Conservation (phyloP, 2,888 invertebrate genomes). For the Aleiodes testaceus region DNA sequence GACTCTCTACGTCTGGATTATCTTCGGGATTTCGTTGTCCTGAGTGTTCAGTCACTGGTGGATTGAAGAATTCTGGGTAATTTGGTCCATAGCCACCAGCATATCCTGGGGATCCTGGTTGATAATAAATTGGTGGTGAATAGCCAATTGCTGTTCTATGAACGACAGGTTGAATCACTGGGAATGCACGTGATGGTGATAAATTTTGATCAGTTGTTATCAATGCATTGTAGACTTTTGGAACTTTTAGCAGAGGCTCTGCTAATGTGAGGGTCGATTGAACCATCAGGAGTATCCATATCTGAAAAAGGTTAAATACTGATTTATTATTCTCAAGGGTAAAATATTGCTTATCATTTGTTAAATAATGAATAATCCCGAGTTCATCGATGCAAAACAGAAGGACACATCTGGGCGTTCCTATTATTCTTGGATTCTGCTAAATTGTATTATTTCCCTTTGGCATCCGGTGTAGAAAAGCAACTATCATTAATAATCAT, state of each 20-base stretch:
- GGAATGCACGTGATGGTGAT: slow-evolving; percentile 83
- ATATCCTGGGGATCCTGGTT: slow-evolving; percentile 61
- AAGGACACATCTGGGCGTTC: slow-evolving; percentile 7
- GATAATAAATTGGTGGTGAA: slow-evolving; percentile 65
- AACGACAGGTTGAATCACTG: slow-evolving; percentile 82
- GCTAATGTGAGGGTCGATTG: slow-evolving; percentile 54
- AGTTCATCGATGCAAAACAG: neutral
- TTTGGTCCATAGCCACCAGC: slow-evolving; percentile 49
- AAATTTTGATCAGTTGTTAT: slow-evolving; percentile 86
- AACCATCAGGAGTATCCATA: slow-evolving; percentile 40
- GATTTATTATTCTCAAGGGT: neutral
- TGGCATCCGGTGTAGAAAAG: neutral
- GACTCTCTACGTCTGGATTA: slow-evolving; percentile 38
- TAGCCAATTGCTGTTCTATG: slow-evolving; percentile 78
- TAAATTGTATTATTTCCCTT: neutral
- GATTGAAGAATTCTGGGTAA: slow-evolving; percentile 38
- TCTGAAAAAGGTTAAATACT: slow-evolving; percentile 59
- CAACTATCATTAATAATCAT: slow-evolving; percentile 8
- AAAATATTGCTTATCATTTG: neutral
- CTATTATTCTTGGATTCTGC: neutral
- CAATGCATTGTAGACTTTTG: slow-evolving; percentile 86
- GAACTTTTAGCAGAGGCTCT: slow-evolving; percentile 77
- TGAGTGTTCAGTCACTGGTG: slow-evolving; percentile 8
- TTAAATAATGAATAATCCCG: neutral
- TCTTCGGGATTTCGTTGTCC: neutral